phyloP scores from a whole-genome alignment of 2,113 vertebrate genomes.

The Cyprinodon variegatus region DNA sequence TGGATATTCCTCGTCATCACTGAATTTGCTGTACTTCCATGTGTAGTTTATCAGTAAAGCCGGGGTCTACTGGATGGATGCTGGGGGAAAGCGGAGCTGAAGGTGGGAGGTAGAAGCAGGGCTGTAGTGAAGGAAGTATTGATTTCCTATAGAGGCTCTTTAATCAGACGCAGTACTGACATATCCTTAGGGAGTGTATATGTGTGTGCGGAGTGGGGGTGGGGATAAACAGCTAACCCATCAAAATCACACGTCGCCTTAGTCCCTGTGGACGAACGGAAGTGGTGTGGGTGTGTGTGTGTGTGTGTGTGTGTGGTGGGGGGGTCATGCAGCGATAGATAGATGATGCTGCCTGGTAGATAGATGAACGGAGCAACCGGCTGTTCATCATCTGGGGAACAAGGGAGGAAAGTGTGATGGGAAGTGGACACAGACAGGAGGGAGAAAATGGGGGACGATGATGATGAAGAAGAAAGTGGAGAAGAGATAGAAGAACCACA shows the following conservation, averaged over 20 bases:
- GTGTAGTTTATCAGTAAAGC: conserved; percentile 5
- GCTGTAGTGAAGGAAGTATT: conserved; percentile 82
- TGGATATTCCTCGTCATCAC: neutral
- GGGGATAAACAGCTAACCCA: conserved; percentile 15
- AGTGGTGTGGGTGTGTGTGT: conserved; percentile 25
- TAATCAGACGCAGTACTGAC: conserved; percentile 82
- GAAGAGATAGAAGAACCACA: neutral
- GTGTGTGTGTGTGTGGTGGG: conserved; percentile 35
- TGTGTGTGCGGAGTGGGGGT: conserved; percentile 23
- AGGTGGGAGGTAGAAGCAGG: conserved; percentile 54
- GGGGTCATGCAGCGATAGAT: conserved; percentile 73
- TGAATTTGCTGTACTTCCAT: neutral
- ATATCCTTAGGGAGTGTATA: conserved; percentile 62
- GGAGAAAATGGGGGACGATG: conserved; percentile 17
- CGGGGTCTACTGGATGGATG: conserved; percentile 1
- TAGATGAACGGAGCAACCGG: conserved; percentile 72
- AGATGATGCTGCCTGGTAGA: conserved; percentile 80
- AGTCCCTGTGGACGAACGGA: conserved; percentile 29
- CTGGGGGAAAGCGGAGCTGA: conserved; percentile 2
- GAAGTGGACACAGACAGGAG: conserved; percentile 22
- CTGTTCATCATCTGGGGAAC: conserved; percentile 76
- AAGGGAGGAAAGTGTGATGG: conserved; percentile 68
- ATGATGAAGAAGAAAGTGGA: conserved; percentile 14
- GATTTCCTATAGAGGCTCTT: conserved; percentile 86
- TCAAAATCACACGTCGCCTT: conserved; percentile 80